Percentiles rank a stretch among this genome's conserved stretches.
Conservation (phyloP, 2,113 vertebrate species). For the Scophthalmus maximus region DNA sequence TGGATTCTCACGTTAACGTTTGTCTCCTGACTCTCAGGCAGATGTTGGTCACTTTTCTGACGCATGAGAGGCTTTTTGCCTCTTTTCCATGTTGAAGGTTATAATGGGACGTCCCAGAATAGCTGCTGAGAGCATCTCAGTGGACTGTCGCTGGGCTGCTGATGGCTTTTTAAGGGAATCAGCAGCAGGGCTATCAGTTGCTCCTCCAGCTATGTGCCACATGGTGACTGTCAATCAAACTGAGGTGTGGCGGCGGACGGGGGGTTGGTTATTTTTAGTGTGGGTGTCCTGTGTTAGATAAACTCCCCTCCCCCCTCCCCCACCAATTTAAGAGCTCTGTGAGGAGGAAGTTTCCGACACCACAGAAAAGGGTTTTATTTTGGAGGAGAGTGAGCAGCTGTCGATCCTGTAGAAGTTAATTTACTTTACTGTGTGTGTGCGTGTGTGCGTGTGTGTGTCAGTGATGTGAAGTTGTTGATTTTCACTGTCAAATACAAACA, state of each 20-base stretch:
- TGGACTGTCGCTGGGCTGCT: constrained; percentile 83
- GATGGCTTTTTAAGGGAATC: constrained; percentile 99
- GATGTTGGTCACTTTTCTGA: not conserved
- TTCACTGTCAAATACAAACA: too few species aligned
- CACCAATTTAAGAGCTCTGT: not conserved
- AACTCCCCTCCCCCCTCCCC: not conserved
- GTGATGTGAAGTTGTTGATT: too few species aligned
- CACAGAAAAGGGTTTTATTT: constrained; percentile 29
- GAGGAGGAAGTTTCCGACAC: constrained; percentile 17
- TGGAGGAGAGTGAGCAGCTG: constrained; percentile 44
- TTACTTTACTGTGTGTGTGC: constrained; percentile 8
- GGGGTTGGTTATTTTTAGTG: constrained; percentile 89
- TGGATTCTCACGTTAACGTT: too few species aligned
- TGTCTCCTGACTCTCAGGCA: not conserved
- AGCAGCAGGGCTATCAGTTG: constrained; percentile 89
- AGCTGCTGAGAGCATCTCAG: constrained; percentile 91
- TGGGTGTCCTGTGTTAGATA: constrained; percentile 85
- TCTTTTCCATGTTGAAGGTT: constrained; percentile 84
- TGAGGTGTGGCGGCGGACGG: constrained; percentile 24
- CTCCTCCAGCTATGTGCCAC: constrained; percentile 90
- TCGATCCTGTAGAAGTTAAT: too few species aligned
- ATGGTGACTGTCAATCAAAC: constrained; percentile 95
- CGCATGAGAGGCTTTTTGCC: not conserved
- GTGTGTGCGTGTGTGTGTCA: too few species aligned
- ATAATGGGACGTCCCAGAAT: constrained; percentile 90